A percentile compares a stretch with the other conserved stretches of the same genome.
phyloP scores from a whole-genome alignment of 2,797 vertebrate species.

The Sternotherus odoratus region DNA sequence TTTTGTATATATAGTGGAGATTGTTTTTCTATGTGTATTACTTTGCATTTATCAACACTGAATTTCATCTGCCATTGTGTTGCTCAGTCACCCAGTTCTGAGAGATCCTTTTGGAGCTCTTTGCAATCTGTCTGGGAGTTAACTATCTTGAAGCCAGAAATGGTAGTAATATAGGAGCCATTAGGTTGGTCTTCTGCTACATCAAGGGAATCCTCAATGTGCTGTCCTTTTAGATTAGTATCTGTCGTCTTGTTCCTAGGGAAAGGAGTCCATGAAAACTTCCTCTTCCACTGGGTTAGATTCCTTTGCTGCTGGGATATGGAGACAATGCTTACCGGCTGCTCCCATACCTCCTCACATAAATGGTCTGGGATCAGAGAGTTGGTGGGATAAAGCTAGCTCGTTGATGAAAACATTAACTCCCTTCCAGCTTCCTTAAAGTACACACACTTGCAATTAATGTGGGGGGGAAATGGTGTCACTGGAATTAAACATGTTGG shows the following conservation, averaged over 20 bases:
- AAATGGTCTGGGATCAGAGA: neutral
- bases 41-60: too few species aligned
- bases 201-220: neutral
- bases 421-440: neutral
- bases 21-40: too few species aligned
- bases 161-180: neutral
- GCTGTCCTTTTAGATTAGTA: neutral
- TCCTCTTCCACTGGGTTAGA: neutral
- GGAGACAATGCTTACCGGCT: neutral
- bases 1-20: too few species aligned
- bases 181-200: neutral
- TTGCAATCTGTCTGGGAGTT: too few species aligned
- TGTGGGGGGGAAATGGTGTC: neutral
- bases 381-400: neutral
- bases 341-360: neutral
- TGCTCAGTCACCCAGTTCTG: too few species aligned
- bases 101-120: too few species aligned
- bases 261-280: neutral
- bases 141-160: neutral
- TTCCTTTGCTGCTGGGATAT: neutral
- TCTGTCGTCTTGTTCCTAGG: neutral
- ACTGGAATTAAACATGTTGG: neutral
- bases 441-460: neutral
- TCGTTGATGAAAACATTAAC: neutral
- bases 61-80: too few species aligned